phyloP scores from a whole-genome alignment of 2,888 invertebrate genomes.

The Clivina fossor region DNA sequence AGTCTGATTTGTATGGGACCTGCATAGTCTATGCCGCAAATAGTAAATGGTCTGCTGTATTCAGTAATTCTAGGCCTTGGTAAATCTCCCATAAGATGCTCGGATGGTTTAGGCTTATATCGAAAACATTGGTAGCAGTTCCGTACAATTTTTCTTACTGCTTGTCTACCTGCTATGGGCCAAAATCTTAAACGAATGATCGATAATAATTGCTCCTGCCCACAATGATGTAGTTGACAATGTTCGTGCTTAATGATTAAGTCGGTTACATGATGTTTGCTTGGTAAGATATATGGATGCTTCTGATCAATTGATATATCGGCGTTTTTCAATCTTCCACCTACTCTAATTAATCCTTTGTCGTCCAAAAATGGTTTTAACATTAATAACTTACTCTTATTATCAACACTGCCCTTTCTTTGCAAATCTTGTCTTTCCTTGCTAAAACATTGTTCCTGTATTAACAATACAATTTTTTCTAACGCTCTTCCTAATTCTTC shows the following conservation, averaged over 20 bases:
- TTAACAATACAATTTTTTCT: no score
- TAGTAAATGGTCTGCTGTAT: background rate
- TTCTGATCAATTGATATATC: background rate
- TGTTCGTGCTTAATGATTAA: constrained; percentile 19
- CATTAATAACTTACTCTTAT: constrained; percentile 7
- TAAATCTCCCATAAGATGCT: constrained; percentile 8
- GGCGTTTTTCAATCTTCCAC: constrained; percentile 16
- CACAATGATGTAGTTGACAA: background rate
- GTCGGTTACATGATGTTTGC: constrained; percentile 13
- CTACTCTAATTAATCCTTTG: constrained; percentile 12
- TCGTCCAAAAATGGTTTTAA: constrained; percentile 18
- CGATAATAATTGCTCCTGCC: constrained; percentile 36
- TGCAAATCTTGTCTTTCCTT: no score
- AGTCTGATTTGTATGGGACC: background rate
- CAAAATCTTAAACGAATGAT: constrained; percentile 37
- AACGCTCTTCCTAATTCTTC: no score
- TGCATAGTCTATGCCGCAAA: constrained; percentile 9
- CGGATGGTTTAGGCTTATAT: constrained; percentile 1
- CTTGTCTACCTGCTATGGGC: constrained; percentile 12
- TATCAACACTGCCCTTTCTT: no score
- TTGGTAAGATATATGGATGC: constrained; percentile 22
- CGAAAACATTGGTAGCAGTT: constrained; percentile 6
- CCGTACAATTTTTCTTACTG: constrained; percentile 2
- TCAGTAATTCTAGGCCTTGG: constrained; percentile 1
- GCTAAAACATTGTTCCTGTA: no score